Percentiles rank a stretch among this genome's conserved stretches.
Conservation (phyloP, 2,888 invertebrate genomes). For the Erebia palarica region DNA sequence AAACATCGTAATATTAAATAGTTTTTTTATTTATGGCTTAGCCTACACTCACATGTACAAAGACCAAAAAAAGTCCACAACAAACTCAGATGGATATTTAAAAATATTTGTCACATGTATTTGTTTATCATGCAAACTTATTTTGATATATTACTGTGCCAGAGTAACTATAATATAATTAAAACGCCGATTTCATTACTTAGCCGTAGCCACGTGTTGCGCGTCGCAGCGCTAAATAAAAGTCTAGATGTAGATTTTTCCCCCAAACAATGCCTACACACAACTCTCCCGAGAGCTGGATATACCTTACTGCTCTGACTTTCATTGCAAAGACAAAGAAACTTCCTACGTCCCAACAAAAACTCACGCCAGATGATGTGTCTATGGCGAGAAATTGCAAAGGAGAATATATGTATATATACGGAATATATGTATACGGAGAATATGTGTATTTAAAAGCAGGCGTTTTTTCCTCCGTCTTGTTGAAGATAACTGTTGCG, state of each 20-base stretch:
- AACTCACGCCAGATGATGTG: conserved; percentile 81
- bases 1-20: too few relatives aligned
- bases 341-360: conserved; percentile 78
- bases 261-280: conserved; percentile 71
- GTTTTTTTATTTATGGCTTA: too few relatives aligned
- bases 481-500: conserved; percentile 72
- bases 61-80: too few relatives aligned
- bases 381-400: conserved; percentile 80
- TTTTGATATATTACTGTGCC: background rate
- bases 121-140: too few relatives aligned
- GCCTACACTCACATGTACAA: too few relatives aligned
- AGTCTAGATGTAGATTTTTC: conserved; percentile 72
- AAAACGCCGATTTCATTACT: conserved; percentile 70
- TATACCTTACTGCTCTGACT: conserved; percentile 80
- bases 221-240: conserved; percentile 56
- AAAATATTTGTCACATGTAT: too few relatives aligned
- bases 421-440: conserved; percentile 62
- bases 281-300: conserved; percentile 58
- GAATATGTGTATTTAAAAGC: conserved; percentile 75
- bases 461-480: conserved; percentile 65
- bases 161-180: conserved; percentile 68
- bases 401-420: conserved; percentile 60
- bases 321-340: conserved; percentile 77
- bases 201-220: conserved; percentile 72
- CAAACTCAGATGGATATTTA: too few relatives aligned